A percentile compares a stretch with the other conserved stretches of the same genome.
phyloP scores from a whole-genome alignment of 2,113 vertebrate species.

The Rhizomys pruinosus region DNA sequence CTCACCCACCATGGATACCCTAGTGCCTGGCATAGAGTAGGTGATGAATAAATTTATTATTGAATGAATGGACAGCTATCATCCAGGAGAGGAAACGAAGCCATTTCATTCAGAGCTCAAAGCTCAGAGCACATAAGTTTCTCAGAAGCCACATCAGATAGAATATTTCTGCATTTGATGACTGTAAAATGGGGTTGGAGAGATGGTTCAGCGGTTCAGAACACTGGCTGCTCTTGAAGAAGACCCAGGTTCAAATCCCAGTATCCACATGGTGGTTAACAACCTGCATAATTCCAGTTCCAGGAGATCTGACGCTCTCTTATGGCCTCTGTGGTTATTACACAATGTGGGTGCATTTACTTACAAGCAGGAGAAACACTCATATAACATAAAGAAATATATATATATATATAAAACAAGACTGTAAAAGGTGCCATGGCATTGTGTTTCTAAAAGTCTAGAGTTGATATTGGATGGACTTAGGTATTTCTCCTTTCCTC shows the following conservation, averaged over 20 bases:
- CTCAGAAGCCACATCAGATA: neutral
- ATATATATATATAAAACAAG: neutral
- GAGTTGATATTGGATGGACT: neutral
- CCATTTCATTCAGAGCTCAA: neutral
- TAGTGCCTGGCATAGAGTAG: neutral
- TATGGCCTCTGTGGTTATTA: too few species aligned
- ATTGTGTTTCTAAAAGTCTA: neutral
- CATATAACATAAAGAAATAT: too few species aligned
- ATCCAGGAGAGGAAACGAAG: neutral
- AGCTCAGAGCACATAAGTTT: neutral
- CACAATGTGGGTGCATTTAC: too few species aligned
- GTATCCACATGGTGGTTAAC: too few species aligned
- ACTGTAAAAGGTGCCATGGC: neutral
- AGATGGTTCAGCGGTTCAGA: too few species aligned
- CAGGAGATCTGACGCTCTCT: too few species aligned
- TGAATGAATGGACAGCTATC: neutral
- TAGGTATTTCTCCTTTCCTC: constrained; percentile 9
- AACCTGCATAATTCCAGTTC: too few species aligned
- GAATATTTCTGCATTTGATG: neutral
- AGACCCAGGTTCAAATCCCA: too few species aligned
- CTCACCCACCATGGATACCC: neutral
- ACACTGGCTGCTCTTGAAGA: too few species aligned
- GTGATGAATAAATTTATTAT: neutral
- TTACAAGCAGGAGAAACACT: too few species aligned
- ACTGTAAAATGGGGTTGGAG: neutral